Conservation (phyloP, 2,888 invertebrate species). For the Athetis lepigone region DNA sequence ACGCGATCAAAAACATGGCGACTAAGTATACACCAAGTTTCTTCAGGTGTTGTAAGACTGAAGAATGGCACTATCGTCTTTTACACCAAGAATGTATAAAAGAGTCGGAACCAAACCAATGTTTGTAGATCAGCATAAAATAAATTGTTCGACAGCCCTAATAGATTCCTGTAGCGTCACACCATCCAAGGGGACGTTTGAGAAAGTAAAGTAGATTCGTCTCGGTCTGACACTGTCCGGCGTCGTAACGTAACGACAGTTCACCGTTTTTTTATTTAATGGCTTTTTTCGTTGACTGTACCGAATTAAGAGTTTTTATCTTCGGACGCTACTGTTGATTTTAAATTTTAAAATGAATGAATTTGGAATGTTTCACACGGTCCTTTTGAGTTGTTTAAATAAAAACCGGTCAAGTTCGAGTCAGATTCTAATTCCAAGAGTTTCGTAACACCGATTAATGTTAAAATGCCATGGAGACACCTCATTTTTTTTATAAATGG, state of each 20-base stretch:
- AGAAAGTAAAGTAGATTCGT: slow-evolving; percentile 76
- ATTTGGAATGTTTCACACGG: slow-evolving; percentile 54
- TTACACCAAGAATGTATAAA: too few species aligned
- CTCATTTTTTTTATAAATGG: too few species aligned
- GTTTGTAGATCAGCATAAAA: too few species aligned
- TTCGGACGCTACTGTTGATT: slow-evolving; percentile 43
- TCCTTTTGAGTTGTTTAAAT: not conserved
- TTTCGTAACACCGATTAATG: too few species aligned
- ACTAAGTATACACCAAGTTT: too few species aligned
- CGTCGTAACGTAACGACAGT: slow-evolving; percentile 20
- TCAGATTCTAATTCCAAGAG: too few species aligned
- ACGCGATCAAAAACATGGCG: too few species aligned
- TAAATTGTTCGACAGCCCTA: slow-evolving; percentile 61
- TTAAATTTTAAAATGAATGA: slow-evolving; percentile 45
- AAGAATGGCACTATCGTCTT: too few species aligned
- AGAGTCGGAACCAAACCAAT: too few species aligned
- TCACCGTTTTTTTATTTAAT: slow-evolving; percentile 35
- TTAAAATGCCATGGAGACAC: too few species aligned
- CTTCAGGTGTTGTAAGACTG: too few species aligned
- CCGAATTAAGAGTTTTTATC: slow-evolving; percentile 49
- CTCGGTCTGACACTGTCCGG: slow-evolving; percentile 55
- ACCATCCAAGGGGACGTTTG: slow-evolving; percentile 67
- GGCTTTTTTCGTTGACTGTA: slow-evolving; percentile 45
- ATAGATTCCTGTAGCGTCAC: slow-evolving; percentile 59
- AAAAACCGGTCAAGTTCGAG: too few species aligned